Base-by-base conservation (phyloP, 2,113 vertebrate species). In the Laticauda colubrina region DNA sequence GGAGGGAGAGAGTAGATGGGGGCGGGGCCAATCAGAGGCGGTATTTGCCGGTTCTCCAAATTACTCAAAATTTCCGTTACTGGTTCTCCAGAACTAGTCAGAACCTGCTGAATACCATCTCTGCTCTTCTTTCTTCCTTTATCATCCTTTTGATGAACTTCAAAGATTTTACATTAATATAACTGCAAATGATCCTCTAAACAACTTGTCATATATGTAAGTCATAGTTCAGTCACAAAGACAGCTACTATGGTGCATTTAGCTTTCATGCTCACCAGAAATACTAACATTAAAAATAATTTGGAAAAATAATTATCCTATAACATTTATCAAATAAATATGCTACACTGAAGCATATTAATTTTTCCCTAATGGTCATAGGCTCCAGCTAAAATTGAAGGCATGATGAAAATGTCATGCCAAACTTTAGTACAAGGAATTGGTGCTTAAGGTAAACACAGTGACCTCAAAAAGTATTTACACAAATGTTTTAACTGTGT, bases 341-440 rank as follows among this genome's bases (percentile, higher is more conserved):
- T 92, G 55, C 24, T 91, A 91, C 51, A 90, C 12, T 59, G 20
- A 85, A 64, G 53, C 86, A 75, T 93, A 7, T 51, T 61, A 90
- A 20, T 64, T 24, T 89, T 20, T 64, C 29, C 5, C 26, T 45
- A n/a, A 39, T 61, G 5, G 23, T 54, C 29, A 23, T 12, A 11
- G 18, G 20, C 61, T 51, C n/a, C 64, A 43, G 4, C 51, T 24
- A 91, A 91, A 85, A 18, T 24, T 55, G 59, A 91, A 24, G 51
- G 1, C 91, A 93, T 93, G 4, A 51, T 11, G 26, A 20, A 90
- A 88, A n/a, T 3, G 81, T 89, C 7, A 39, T 14, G 54, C 18
- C 85, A 94, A 95, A 43, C 26, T 45, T 5, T 45, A 90, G 39
- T 0, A 89, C 45, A 92, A 89, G 54, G 61, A 57, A 88, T 85